Percentiles rank a stretch among this genome's conserved stretches.
Conservation (phyloP, 2,888 invertebrate genomes). For the Cataglyphis livida region DNA sequence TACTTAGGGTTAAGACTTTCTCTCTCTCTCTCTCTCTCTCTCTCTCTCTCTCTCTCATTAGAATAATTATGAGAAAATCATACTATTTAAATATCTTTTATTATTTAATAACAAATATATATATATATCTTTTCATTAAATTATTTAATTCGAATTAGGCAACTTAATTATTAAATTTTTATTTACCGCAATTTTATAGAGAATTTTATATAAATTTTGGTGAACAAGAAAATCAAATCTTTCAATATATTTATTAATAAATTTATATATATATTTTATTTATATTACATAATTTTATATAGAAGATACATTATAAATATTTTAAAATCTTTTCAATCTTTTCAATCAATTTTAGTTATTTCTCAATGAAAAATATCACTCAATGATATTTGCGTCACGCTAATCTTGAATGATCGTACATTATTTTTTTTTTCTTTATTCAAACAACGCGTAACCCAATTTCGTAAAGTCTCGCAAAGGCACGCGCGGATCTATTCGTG, state of each 20-base stretch:
- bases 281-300: background rate
- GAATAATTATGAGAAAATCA: background rate
- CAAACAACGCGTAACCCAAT: slow-evolving; percentile 33
- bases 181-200: background rate
- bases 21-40: background rate
- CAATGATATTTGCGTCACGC: background rate
- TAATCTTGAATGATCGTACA: slow-evolving; percentile 25
- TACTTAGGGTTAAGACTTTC: no score
- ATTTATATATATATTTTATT: background rate
- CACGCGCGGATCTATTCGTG: slow-evolving; percentile 31
- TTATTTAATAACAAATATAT: background rate
- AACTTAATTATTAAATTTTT: background rate
- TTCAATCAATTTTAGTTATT: background rate
- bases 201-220: background rate
- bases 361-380: slow-evolving; percentile 5
- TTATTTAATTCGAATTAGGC: background rate
- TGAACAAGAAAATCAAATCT: slow-evolving; percentile 1
- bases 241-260: background rate
- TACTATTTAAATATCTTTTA: background rate
- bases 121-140: background rate
- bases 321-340: slow-evolving; percentile 4
- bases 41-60: background rate
- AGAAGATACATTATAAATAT: background rate
- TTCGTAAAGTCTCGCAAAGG: slow-evolving; percentile 13
- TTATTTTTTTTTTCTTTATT: background rate